Evolutionary conservation across 2,113 vertebrate species (phyloP).

Genomic region (Lasiurus cinereus): DNA sequence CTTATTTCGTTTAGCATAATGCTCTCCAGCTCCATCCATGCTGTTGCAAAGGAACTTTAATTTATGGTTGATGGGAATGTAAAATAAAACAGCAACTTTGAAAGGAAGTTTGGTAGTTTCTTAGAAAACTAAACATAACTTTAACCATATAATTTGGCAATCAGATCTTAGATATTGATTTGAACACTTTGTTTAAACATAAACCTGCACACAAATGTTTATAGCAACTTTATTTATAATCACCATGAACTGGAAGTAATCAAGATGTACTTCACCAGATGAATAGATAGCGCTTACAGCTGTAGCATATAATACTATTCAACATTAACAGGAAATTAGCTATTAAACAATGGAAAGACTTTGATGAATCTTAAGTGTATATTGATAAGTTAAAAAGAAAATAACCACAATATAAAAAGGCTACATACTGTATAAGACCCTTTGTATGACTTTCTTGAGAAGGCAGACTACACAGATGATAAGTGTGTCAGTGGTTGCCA

Average conservation of each 20-base stretch:
- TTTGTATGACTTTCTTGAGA: not conserved
- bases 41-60: not conserved
- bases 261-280: not conserved
- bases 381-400: not conserved
- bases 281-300: not conserved
- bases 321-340: not conserved
- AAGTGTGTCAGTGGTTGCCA: not conserved
- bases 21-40: no score
- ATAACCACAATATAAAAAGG: not conserved
- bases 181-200: constrained; percentile 5
- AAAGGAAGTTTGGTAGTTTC: not conserved
- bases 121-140: not conserved
- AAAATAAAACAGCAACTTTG: not conserved
- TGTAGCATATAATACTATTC: not conserved
- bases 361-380: not conserved
- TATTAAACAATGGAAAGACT: not conserved
- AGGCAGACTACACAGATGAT: not conserved
- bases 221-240: not conserved
- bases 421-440: not conserved
- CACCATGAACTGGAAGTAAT: not conserved
- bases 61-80: not conserved
- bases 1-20: no score
- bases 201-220: not conserved
- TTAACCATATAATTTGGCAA: not conserved
- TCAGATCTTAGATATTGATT: not conserved